Percentiles rank a stretch among this genome's conserved stretches.
Evolutionary conservation across 2,113 vertebrate species (phyloP).

Genomic region (Cathartes aura): DNA sequence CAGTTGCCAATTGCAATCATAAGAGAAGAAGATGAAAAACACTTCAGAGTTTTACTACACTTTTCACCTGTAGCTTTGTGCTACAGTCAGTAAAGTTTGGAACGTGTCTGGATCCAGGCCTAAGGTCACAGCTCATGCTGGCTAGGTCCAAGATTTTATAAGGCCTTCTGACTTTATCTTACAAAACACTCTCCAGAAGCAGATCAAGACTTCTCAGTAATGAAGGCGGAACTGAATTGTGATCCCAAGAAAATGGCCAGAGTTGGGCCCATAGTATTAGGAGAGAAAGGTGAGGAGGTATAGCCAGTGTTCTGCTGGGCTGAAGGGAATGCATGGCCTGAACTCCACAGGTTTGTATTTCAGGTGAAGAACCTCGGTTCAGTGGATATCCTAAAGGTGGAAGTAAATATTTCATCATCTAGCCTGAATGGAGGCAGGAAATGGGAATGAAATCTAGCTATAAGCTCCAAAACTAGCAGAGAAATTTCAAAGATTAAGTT

Average conservation of each 20-base stretch:
- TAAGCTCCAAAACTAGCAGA: not conserved
- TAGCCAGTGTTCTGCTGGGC: not conserved
- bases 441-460: not conserved
- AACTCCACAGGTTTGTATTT: not conserved
- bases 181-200: not conserved
- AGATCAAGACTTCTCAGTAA: not conserved
- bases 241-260: not conserved
- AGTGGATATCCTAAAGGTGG: not conserved
- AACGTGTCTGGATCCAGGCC: not conserved
- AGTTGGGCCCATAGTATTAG: not conserved
- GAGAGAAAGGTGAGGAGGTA: not conserved
- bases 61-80: not conserved
- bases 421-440: not conserved
- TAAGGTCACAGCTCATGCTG: not conserved
- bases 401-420: not conserved
- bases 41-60: not conserved
- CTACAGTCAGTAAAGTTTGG: not conserved
- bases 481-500: not conserved
- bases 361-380: not conserved
- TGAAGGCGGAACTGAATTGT: not conserved
- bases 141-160: not conserved
- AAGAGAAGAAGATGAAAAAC: not conserved
- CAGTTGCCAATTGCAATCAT: not conserved
- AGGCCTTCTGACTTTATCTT: not conserved
- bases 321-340: not conserved